Evolutionary conservation across 2,888 invertebrate species (phyloP), one percentile per base, ranked within the genome.

Genomic region (Hedya salicella): DNA sequence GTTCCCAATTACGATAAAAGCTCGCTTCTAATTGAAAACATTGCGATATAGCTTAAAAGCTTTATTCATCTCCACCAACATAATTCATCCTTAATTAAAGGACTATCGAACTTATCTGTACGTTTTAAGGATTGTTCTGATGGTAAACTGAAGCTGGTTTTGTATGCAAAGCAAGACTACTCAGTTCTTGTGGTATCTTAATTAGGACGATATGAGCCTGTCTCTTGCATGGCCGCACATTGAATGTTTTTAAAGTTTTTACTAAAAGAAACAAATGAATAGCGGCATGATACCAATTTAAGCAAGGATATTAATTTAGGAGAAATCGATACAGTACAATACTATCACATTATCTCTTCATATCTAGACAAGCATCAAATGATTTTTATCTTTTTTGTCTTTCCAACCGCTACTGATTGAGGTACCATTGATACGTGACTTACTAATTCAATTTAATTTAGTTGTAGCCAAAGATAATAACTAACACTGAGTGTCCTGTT

Each of bases 1-100:
- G 76, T 73, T 72, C 75, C 71, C 75, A 78, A 80, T 80, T 78
- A 78, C 74, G 80, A 81, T 80, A 80, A 79, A 74, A 75, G 73
- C 71, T 63, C 72, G 72, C 70, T 71, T 75, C 70, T 81, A 82
- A 83, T 82, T 81, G 80, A 81, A 78, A 73, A 73, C 74, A 73
- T 73, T 48, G 73, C 74, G 79, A 79, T 80, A 79, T 73, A 69
- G 53, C 73, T 73, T 80, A 79, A 81, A 80, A 80, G 80, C 77
- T 73, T 78, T 78, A 80, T 80, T 79, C 73, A 64, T 49, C 62
- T 60, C 60, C 1, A n/a, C 56, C 44, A 69, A 63, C 69, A 67
- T 73, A 70, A 53, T 53, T 61, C 39, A 46, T 40, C 39, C 17
- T 30, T 62, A 65, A 69, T 70, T 69, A 69, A 68, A 46, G 61